Evolutionary conservation across 1,140 invertebrate species (phyloP).

Genomic region (Listronotus oregonensis): DNA sequence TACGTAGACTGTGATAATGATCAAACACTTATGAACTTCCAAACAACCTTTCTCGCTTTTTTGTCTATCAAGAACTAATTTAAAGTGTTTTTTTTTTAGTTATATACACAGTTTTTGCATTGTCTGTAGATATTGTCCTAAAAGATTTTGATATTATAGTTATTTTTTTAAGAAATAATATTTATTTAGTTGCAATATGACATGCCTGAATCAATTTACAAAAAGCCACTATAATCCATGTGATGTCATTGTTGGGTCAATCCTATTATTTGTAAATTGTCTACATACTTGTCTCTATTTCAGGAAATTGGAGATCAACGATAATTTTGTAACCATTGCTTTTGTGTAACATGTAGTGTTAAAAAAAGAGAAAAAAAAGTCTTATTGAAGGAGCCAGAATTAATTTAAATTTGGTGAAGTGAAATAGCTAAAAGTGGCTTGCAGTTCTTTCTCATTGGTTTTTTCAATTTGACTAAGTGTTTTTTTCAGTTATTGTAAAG

Average conservation of each 20-base stretch:
- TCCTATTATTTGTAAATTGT: slow-evolving; percentile 3
- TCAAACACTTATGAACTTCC: no score
- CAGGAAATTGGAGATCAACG: slow-evolving; percentile 52
- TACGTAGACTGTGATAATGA: no score
- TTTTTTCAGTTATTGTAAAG: slow-evolving; percentile 9
- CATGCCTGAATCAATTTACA: slow-evolving; percentile 8
- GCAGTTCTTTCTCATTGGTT: slow-evolving; percentile 51
- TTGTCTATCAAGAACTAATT: no score
- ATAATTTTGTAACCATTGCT: slow-evolving; percentile 32
- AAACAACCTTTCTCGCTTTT: no score
- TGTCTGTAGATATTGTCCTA: neutral
- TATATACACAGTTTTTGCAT: slow-evolving; percentile 1
- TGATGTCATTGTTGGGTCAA: slow-evolving; percentile 9
- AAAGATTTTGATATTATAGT: slow-evolving; percentile 5
- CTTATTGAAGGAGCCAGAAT: slow-evolving; percentile 26
- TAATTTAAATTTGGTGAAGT: slow-evolving; percentile 36
- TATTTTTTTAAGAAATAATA: neutral
- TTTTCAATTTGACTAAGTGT: slow-evolving; percentile 32
- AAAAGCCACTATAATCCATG: slow-evolving; percentile 15
- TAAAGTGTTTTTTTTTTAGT: neutral
- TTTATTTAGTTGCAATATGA: slow-evolving; percentile 16
- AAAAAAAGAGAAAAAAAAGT: slow-evolving; percentile 20
- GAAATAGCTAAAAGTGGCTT: slow-evolving; percentile 36
- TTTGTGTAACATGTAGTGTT: slow-evolving; percentile 33
- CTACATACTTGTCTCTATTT: slow-evolving; percentile 40